Base-by-base conservation (phyloP, 1,140 invertebrate species). In the Penaeus chinensis region DNA sequence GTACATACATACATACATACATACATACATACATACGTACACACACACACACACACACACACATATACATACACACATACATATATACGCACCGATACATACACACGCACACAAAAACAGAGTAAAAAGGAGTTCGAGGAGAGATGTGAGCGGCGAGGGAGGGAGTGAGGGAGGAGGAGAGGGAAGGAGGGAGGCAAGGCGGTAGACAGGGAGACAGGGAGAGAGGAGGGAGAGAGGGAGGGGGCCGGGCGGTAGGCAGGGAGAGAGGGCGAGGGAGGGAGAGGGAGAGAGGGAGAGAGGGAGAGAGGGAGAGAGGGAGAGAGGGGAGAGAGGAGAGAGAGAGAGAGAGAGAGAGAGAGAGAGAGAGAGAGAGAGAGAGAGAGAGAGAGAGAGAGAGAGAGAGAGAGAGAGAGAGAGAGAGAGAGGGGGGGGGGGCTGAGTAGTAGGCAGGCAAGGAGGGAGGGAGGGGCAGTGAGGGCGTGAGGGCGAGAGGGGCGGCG, bases 131-230 rank as follows among this genome's bases (percentile, higher is more conserved):
- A 54, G 54, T 54, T 54, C 54, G 54, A 54, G 54, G 16, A 11
- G 54, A 16, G 54, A 54, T 54, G 54, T 54, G 54, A 54, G 54
- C 54, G 54, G 54, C 54, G 16, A 16, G 54, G 54, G 16, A 54
- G 54, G 11, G 37, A 42, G 37, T 4, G 37, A 42, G 61, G 18
- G 37, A 37, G 32, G 27, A 32, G 37, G 18, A 42, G n/a, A 42
- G 81, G 47, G 81, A 61, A n/a, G 69, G 63, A 69, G 81, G 47
- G 63, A 22, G 63, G 24, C 19, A 69, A 61, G 37, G n/a, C 62
- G 80, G 65, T 11, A 37, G 80, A 82, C 54, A 65, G 81, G 69
- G 81, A 27, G 27, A 27, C 3, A 27, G 27, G 5, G 27, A n/a
- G 20, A 32, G 27, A 76, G 27, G 27, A 76, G 27, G 8, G 37